Percentiles rank a stretch among this genome's conserved stretches.
phyloP scores from a whole-genome alignment of 2,113 vertebrate species.

The Oplegnathus fasciatus region DNA sequence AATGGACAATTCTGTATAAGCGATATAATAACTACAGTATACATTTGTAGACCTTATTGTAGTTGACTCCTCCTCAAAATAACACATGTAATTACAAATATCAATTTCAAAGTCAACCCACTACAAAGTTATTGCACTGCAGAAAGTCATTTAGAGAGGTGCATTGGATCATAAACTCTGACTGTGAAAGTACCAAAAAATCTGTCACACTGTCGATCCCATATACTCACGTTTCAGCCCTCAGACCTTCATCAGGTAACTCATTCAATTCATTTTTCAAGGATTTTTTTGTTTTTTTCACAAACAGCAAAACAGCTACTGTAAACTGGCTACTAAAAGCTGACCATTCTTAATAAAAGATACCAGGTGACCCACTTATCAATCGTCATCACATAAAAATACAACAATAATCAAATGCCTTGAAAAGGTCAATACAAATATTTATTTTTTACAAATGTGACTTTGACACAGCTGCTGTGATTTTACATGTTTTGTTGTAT shows the following conservation, averaged over 20 bases:
- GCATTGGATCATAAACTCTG: neutral
- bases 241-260: neutral
- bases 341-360: neutral
- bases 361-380: neutral
- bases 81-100: no score
- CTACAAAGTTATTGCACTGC: no score
- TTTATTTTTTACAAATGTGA: slow-evolving; percentile 75
- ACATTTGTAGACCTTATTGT: neutral
- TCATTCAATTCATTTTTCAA: neutral
- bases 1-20: no score
- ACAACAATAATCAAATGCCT: slow-evolving; percentile 21
- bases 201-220: neutral
- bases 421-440: slow-evolving; percentile 78
- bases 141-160: no score
- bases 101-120: no score
- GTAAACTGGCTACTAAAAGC: neutral
- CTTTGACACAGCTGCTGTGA: slow-evolving; percentile 67
- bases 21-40: no score
- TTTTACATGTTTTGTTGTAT: slow-evolving; percentile 63
- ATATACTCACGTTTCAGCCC: neutral
- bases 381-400: neutral
- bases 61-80: neutral
- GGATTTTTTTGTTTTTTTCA: neutral
- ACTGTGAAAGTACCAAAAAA: neutral
- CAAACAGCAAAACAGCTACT: neutral